Evolutionary conservation across 2,888 invertebrate genomes (phyloP).

Genomic region (Branchipolynoe longqiensis): DNA sequence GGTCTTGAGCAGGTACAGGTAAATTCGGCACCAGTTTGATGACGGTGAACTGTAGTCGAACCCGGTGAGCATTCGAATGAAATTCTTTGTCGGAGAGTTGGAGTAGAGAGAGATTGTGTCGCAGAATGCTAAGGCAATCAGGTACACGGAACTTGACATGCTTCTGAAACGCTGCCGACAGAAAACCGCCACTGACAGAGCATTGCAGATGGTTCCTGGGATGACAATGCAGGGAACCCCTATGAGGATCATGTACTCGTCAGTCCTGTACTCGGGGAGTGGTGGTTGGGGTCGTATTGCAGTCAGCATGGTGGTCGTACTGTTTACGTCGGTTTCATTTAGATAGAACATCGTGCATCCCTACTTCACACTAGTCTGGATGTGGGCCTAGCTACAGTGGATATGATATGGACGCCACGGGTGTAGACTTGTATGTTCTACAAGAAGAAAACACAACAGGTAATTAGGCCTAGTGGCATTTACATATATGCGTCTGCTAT

Average conservation of each 20-base stretch:
- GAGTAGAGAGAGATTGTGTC: conserved; percentile 8
- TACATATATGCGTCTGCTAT: no score
- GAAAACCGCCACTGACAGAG: not conserved
- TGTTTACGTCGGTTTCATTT: no score
- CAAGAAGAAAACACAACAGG: no score
- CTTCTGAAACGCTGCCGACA: not conserved
- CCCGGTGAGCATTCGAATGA: not conserved
- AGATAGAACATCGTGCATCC: no score
- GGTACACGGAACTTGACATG: conserved; percentile 21
- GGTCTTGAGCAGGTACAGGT: not conserved
- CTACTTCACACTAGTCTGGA: no score
- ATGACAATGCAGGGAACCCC: not conserved
- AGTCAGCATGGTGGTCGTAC: no score
- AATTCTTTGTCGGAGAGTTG: conserved; percentile 21
- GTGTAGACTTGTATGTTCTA: no score
- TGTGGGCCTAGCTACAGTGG: no score
- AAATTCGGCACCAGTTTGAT: not conserved
- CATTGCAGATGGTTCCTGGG: not conserved
- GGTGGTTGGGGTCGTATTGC: not conserved
- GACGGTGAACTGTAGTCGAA: conserved; percentile 20
- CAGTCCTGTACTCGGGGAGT: not conserved
- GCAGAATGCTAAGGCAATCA: not conserved
- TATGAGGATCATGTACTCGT: conserved; percentile 1
- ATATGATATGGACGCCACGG: no score
- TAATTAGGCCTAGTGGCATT: no score